Conservation (phyloP, 2,797 vertebrate species). For the Pampus argenteus region DNA sequence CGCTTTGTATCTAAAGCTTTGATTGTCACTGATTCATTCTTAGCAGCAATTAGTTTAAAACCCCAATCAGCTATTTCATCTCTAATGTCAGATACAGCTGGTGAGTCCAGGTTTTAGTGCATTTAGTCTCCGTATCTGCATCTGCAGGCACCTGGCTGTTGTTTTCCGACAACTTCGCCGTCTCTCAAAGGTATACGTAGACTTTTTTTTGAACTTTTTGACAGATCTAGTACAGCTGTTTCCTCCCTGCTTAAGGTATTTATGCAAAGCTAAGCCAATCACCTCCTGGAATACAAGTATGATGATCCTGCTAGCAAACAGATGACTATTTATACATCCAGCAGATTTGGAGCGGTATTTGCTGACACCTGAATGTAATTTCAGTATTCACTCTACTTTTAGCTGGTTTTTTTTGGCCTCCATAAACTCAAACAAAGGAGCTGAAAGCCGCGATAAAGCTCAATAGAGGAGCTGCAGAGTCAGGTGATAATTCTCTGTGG, state of each 20-base stretch:
- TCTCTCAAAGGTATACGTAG: too few relatives aligned
- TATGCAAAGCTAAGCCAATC: neutral
- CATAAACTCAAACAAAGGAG: neutral
- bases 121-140: too few relatives aligned
- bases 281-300: neutral
- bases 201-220: too few relatives aligned
- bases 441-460: neutral
- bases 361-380: neutral
- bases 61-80: neutral
- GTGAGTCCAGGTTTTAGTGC: too few relatives aligned
- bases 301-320: neutral
- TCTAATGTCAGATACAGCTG: neutral
- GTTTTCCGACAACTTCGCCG: too few relatives aligned
- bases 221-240: neutral
- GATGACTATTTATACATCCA: neutral
- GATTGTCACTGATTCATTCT: neutral
- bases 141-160: too few relatives aligned
- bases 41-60: constrained; percentile 6
- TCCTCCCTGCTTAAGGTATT: too few relatives aligned
- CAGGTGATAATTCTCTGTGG: neutral
- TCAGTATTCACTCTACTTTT: neutral
- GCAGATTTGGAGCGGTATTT: neutral
- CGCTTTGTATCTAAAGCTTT: neutral
- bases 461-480: neutral
- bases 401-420: neutral